These are phyloP conservation scores for Merops nubicus DNA, from an alignment of 2,113 vertebrate species.

Conservation along the genomic window DNA sequence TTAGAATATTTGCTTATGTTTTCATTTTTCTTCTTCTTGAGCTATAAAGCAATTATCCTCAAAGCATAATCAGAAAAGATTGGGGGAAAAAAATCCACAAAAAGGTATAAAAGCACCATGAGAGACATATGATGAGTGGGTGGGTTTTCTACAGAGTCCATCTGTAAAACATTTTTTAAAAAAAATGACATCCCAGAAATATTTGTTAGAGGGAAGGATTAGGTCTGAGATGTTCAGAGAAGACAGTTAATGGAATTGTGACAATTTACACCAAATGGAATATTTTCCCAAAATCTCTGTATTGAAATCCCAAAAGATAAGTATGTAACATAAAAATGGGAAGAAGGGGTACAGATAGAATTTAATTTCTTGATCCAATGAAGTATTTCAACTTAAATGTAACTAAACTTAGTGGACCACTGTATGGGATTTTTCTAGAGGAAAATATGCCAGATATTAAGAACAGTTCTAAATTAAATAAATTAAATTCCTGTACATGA, in stretches of 20 bases:
- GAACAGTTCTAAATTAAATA: neutral
- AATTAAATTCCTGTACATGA: neutral
- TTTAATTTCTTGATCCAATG: neutral
- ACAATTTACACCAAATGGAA: neutral
- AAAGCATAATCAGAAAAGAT: neutral
- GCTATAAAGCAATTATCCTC: neutral
- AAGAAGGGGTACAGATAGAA: neutral
- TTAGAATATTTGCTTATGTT: neutral
- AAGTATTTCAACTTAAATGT: neutral
- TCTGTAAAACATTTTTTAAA: conserved; percentile 42
- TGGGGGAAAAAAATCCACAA: conserved; percentile 11
- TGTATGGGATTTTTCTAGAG: neutral
- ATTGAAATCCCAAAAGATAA: neutral
- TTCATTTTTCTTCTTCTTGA: neutral
- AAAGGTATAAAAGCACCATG: conserved; percentile 21
- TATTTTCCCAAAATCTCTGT: neutral
- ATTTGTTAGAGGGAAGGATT: neutral
- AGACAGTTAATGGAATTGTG: neutral
- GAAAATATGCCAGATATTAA: neutral
- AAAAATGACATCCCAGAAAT: conserved; percentile 6
- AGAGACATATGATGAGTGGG: conserved; percentile 64
- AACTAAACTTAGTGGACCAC: neutral
- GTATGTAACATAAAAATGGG: neutral
- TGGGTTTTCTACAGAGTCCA: conserved; percentile 64
- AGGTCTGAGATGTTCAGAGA: neutral